Evolutionary conservation across 2,797 vertebrate genomes (phyloP), one percentile per base, ranked within the genome.

Genomic region (Meda fulgida): DNA sequence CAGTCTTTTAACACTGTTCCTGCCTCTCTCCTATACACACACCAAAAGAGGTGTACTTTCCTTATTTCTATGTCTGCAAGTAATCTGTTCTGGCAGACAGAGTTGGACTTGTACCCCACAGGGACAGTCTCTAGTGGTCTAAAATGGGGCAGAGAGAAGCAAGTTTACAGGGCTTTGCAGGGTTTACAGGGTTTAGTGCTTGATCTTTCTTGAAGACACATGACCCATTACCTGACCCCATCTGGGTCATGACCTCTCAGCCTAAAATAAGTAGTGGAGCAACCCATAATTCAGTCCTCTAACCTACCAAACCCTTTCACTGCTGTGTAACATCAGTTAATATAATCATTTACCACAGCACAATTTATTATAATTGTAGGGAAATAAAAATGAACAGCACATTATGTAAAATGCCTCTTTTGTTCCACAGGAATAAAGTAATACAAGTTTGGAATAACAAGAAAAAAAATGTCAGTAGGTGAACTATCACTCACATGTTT

Each of bases 161-260:
- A 87, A 88, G 88, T 89, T 88, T 84, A 81, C 60, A 70, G 85
- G 72, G 87, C 85, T 88, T 81, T 88, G 91, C 34, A 89, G 86
- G n/a, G 80, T 90, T 91, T 91, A 90, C 89, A 82, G 66, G 79
- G 70, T 88, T 89, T 91, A 92, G 91, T 93, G 92, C 86, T 88
- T 92, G 87, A 91, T 89, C 88, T 90, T 78, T 82, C 71, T 46
- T 73, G 85, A 86, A 88, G 90, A 93, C 89, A 85, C 78, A 8
- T 84, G 88, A 91, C 90, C 92, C 87, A 83, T 85, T 80, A 76
- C 63, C 63, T 75, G 63, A 71, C 55, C 71, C 83, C 36, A 40
- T 80, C 23, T 70, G 55, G 82, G 73, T 88, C 76, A 46, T 67
- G 69, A 83, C 85, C 85, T 81, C 51, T 51, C 23, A 81, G 51